Evolutionary conservation across 2,113 vertebrate genomes (phyloP).

Genomic region (Jacana jacana): DNA sequence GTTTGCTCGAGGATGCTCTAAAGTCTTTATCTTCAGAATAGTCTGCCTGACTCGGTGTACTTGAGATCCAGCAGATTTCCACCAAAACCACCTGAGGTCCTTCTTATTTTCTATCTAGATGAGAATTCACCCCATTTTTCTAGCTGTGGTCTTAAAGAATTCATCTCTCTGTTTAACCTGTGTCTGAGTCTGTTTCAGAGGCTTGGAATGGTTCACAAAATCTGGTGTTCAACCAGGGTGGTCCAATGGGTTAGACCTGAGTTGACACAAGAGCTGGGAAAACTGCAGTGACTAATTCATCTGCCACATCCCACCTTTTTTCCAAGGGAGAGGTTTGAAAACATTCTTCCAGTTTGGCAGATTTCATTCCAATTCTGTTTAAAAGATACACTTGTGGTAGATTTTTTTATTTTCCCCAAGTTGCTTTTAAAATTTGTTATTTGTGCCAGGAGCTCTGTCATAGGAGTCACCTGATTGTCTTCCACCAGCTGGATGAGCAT

Average conservation of each 20-base stretch:
- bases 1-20: neutral
- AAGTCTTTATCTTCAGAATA: neutral
- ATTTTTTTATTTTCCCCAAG: neutral
- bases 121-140: neutral
- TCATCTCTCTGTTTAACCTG: neutral
- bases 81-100: neutral
- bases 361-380: neutral
- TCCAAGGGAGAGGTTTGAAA: neutral
- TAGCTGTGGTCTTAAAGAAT: neutral
- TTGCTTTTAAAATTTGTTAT: neutral
- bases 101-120: neutral
- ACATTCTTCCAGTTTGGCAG: neutral
- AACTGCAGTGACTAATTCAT: neutral
- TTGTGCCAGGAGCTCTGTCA: neutral
- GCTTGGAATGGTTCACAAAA: neutral
- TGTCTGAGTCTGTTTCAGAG: neutral
- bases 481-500: constrained; percentile 33
- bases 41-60: neutral
- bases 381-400: neutral
- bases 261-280: neutral
- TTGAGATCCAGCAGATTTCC: neutral
- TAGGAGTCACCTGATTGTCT: constrained; percentile 31
- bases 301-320: neutral
- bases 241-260: neutral
- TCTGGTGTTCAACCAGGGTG: neutral